A percentile compares a stretch with the other conserved stretches of the same genome.
These are phyloP conservation scores for Cantharis rufa DNA, from an alignment of 2,888 invertebrate species.

Conservation along the genomic window DNA sequence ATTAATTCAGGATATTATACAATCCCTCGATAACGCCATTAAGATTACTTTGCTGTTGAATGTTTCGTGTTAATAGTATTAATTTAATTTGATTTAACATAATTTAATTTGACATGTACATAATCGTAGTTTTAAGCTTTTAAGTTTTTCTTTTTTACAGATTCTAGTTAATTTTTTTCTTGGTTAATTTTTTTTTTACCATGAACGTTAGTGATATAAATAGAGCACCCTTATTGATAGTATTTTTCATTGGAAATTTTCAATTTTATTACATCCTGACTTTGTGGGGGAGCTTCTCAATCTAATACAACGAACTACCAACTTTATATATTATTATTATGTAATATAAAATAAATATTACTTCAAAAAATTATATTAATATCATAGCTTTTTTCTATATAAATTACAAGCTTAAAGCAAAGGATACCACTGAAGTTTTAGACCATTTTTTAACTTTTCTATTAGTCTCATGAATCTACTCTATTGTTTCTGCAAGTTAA, in stretches of 20 bases:
- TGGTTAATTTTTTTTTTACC: neutral
- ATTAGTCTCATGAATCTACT: too few relatives aligned
- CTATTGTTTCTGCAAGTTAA: too few relatives aligned
- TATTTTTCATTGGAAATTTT: neutral
- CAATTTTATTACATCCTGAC: neutral
- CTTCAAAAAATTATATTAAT: too few relatives aligned
- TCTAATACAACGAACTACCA: neutral
- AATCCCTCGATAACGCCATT: constrained; percentile 30
- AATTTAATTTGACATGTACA: constrained; percentile 21
- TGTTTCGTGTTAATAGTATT: constrained; percentile 39
- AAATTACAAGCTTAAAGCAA: neutral
- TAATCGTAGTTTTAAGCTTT: neutral
- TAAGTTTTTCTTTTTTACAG: constrained; percentile 15
- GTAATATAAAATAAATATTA: neutral
- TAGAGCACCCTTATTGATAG: constrained; percentile 2
- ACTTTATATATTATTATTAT: neutral
- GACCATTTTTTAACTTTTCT: too few relatives aligned
- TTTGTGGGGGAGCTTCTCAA: neutral
- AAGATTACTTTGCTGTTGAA: constrained; percentile 40
- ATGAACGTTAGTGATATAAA: neutral
- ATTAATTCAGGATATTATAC: constrained; percentile 22
- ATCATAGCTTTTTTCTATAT: neutral
- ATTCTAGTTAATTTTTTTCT: constrained; percentile 21
- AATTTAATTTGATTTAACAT: constrained; percentile 32
- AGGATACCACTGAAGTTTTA: too few relatives aligned